Percentiles rank a stretch among this genome's conserved stretches.
These are phyloP conservation scores for Rhadinocentrus ornatus DNA, from an alignment of 2,797 vertebrate genomes.

Conservation along the genomic window DNA sequence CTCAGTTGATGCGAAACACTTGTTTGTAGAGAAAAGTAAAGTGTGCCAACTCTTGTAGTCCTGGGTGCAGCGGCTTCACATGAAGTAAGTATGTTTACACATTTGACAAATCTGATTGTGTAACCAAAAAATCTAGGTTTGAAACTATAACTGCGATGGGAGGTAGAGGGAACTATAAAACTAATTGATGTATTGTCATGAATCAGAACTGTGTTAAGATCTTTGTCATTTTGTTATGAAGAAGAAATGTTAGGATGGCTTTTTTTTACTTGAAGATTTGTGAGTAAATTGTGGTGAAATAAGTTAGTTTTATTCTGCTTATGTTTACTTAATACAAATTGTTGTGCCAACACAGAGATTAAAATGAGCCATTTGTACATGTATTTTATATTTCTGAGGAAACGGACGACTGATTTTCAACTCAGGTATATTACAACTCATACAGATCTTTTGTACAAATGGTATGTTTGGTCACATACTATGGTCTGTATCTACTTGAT, in stretches of 20 bases:
- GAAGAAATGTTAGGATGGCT: background rate
- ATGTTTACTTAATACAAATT: background rate
- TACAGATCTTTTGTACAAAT: background rate
- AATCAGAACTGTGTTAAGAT: background rate
- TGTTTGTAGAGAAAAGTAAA: no score
- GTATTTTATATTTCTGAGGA: background rate
- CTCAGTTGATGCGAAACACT: no score
- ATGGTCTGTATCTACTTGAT: constrained; percentile 19
- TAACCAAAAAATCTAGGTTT: background rate
- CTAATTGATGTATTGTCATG: background rate
- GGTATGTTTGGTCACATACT: background rate
- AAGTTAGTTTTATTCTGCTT: constrained; percentile 5
- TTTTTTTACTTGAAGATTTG: background rate
- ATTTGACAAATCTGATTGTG: background rate
- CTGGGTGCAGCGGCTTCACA: no score
- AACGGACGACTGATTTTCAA: no score
- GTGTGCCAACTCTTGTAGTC: no score
- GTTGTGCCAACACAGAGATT: background rate
- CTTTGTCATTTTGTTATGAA: constrained; percentile 1
- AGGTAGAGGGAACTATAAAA: background rate
- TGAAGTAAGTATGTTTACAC: no score
- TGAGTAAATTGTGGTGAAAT: background rate
- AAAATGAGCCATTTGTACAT: constrained; percentile 7
- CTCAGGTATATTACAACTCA: background rate
- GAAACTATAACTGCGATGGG: background rate